Base-by-base conservation (phyloP, 2,113 vertebrate genomes). In the Sebastes fasciatus region DNA sequence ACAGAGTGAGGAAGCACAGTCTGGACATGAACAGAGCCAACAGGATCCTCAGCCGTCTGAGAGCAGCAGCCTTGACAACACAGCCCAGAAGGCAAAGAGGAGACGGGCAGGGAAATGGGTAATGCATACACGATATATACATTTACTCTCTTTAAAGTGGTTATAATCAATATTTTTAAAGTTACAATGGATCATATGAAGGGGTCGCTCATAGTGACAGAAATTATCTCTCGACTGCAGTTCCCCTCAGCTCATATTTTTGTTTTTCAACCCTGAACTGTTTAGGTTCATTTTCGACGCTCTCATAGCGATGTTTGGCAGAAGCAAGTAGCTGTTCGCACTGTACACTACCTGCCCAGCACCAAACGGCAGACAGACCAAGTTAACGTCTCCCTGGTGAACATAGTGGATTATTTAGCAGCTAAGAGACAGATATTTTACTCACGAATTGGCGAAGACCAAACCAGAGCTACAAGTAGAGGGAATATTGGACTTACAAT, bases 101-200 rank as follows among this genome's bases (percentile, higher is more conserved):
- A 95, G 88, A 83, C 89, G 92, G 71, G 83, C 89, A 4, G 92
- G 93, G 16, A 95, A 95, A 93, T 94, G 94, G 95, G 95, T 96
- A 94, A 80, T 49, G 19, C 10, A 46, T 5, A 43, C 14, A 34
- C 3, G 1, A 64, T 42, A 2, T 58, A 3, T 2, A 10, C 9
- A 77, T 51, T 34, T 26, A 52, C 17, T 66, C 40, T 68, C 2
- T 19, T 70, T 62, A 54, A 52, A n/a, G 17, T 52, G n/a, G 14
- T 16, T 19, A 34, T 66, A 19, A 26, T 49, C 8, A 63, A 17
- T 52, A 21, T 12, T 45, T 52, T 55, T n/a, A 6, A 8, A 10
- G 46, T 23, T 49, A 23, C 9, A 69, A 26, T 19, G 9, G 11
- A 43, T 52, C 9, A 42, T 3, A 21, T 34, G 7, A 45, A 48